Base-by-base conservation (phyloP, 2,888 invertebrate genomes). In the Biston stratarius region DNA sequence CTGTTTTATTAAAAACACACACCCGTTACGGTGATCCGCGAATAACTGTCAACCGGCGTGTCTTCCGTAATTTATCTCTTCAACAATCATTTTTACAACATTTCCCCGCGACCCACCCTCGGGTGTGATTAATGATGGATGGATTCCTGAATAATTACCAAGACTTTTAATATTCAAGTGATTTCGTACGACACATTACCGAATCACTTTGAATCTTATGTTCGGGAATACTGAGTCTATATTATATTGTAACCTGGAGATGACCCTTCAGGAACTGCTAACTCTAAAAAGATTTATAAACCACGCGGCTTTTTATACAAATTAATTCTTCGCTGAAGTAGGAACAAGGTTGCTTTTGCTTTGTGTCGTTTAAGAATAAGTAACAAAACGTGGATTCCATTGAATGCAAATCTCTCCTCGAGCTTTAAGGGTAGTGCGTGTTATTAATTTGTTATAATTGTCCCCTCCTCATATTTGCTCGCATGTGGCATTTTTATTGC, bases 111-210 rank as follows among this genome's bases (percentile, higher is more conserved):
- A 79, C 85, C 84, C 87, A 89, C 88, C 90, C 89, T 86, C 89
- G 76, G 67, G 83, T 85, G 88, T 93, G 94, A 94, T 94, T 94
- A 94, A 94, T 94, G 94, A 94, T 93, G 92, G 93, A 94, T 94
- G 91, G 92, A 94, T 92, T 93, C 93, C 92, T 93, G 93, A 94
- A 94, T 94, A 94, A 94, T 94, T 94, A 94, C 93, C 91, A 91
- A 90, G 93, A 93, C 91, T 94, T 94, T 94, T 94, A 93, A 94
- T 93, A 93, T 94, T 93, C 90, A 92, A 94, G 93, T 91, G 93
- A 91, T 92, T 91, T 84, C 81, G 80, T 77, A 79, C 73, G 74
- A 45, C 45, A 14, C 14, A 1, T 34, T 0, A 47, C 11, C 76
- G 67, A 72, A 40, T 72, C 42, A 85, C 67, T 83, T 73, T 82